Evolutionary conservation across 1,140 invertebrate genomes (phyloP), one percentile per base, ranked within the genome.

Genomic region (Leucophenga varia): DNA sequence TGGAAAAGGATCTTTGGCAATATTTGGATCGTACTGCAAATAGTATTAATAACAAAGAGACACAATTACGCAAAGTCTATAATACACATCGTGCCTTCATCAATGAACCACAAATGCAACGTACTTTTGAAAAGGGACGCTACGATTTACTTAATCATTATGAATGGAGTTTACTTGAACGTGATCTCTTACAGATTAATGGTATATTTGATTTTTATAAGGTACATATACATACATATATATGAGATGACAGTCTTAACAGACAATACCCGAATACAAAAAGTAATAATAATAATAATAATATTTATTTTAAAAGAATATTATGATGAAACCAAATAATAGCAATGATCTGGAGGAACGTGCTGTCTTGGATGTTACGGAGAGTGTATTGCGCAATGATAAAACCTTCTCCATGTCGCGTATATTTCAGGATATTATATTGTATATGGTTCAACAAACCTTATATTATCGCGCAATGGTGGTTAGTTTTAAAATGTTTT

Each of bases 361-460:
- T 37, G 80, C 80, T n/a, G 84, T 85, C 77, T 51, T 79, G 9
- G 81, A 86, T 68, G 70, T 89, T 34, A 79, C 83, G 0, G 79
- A 86, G 30, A 78, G 79, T 1, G 76, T 87, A 14, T 64, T 88
- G 13, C 75, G 56, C 7, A 72, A 73, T 31, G 63, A 72, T 43
- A 63, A 49, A n/a, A 55, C 42, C 17, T 61, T 59, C 37, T 72
- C 69, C n/a, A 72, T 72, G 51, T 54, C 56, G 22, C 55, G 61
- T 18, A 68, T 70, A 36, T 56, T 72, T 20, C 52, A 58, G 36
- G 63, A 70, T 36, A 68, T 68, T 17, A 65, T 70, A 16, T 40
- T 52, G 9, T 40, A 57, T 36, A 73, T 73, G 70, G 65, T 73
- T 13, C 57, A 55, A 32, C 81, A 85, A 22, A 77, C 82, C 48